Conservation (phyloP, 2,888 invertebrate species). For the Mylabris sibirica region DNA sequence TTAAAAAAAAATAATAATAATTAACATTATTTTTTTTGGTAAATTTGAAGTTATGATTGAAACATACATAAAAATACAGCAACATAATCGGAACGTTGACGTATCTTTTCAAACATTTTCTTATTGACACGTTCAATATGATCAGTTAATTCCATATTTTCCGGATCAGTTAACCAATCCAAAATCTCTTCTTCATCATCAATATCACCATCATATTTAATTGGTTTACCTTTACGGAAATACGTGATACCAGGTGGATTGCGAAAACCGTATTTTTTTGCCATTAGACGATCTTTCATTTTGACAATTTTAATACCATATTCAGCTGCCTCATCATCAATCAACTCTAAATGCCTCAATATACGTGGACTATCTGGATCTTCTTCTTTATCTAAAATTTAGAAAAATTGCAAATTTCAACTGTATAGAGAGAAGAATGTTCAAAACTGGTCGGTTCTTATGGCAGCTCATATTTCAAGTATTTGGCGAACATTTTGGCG, state of each 20-base stretch:
- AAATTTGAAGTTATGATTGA: constrained; percentile 35
- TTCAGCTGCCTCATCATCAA: constrained; percentile 90
- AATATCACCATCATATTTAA: constrained; percentile 92
- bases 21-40: too few relatives aligned
- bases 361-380: constrained; percentile 81
- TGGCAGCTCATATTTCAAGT: too few relatives aligned
- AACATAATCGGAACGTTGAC: constrained; percentile 87
- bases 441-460: too few relatives aligned
- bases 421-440: too few relatives aligned
- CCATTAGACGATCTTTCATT: constrained; percentile 88
- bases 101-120: constrained; percentile 92
- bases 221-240: constrained; percentile 87
- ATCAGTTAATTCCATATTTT: constrained; percentile 93
- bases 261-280: constrained; percentile 90
- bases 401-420: background rate
- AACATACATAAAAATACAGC: constrained; percentile 93
- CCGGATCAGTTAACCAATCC: constrained; percentile 92
- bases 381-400: constrained; percentile 76
- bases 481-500: too few relatives aligned
- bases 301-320: constrained; percentile 92
- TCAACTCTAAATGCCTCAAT: constrained; percentile 85
- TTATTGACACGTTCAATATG: constrained; percentile 90
- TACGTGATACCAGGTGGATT: constrained; percentile 91
- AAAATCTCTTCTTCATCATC: constrained; percentile 89
- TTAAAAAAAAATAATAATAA: background rate